Base-by-base conservation (phyloP, 2,797 vertebrate genomes). In the Leptodactylus fallax region DNA sequence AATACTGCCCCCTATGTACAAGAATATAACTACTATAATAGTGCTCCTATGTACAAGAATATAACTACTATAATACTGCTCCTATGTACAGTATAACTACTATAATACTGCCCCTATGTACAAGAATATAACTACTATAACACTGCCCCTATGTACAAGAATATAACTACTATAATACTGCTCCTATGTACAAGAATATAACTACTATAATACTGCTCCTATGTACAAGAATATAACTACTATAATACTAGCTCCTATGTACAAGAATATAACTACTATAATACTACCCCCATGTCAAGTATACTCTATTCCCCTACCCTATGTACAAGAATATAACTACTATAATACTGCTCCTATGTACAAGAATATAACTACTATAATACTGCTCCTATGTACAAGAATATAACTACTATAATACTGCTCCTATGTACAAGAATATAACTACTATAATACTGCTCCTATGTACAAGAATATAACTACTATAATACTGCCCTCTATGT, bases 1-100 rank as follows among this genome's bases (percentile, higher is more conserved):
- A 74, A 74, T 74, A 74, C 71, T 51, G 21, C 21, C 12, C 12
- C 72, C 47, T 76, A 76, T 76, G 19, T 76, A 76, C 72, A 76
- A 53, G 72, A 76, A 76, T 76, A 76, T 76, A 76, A 76, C 72
- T 76, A 53, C 72, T 76, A 76, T 76, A 76, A 76, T 76, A 76
- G 47, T 76, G 47, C 72, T 7, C 72, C 72, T 51, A 76, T 76
- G 10, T 76, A 76, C 72, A 76, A 53, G 72, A 76, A 76, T 76
- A 76, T 76, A 76, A 76, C 72, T 76, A 76, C 72, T 23, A 76
- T 76, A 76, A 76, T 76, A 76, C 47, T 76, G 72, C 72, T 8
- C 72, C 72, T 76, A 76, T 76, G 4, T 76, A 76, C 72, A 76
- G 51, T 76, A 76, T 76, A 76, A 76, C 72, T 76, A 76, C 72